Evolutionary conservation across 2,113 vertebrate species (phyloP).

Genomic region (Azemiops feae): DNA sequence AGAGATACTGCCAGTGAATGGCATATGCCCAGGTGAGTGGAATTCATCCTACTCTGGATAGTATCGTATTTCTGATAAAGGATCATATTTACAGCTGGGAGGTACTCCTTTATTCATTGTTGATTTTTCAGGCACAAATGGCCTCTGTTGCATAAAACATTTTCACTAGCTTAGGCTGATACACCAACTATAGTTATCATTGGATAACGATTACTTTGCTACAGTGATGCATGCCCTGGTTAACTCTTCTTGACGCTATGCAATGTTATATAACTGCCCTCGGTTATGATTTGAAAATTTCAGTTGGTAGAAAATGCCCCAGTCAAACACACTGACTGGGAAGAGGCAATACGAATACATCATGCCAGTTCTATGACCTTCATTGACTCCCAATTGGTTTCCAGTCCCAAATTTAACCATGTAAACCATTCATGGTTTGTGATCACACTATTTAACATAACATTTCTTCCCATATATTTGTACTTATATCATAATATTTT

Average conservation of each 20-base stretch:
- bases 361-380: not conserved
- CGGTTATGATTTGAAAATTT: not conserved
- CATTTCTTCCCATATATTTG: not conserved
- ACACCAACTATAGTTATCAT: not conserved
- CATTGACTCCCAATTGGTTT: not conserved
- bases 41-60: not conserved
- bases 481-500: not conserved
- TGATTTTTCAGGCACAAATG: not conserved
- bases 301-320: not conserved
- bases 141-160: not conserved
- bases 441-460: not conserved
- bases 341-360: not conserved
- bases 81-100: not conserved
- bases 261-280: not conserved
- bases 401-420: not conserved
- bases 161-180: not conserved
- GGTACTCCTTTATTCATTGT: not conserved
- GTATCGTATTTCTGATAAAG: not conserved
- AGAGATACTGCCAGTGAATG: not conserved
- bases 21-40: not conserved
- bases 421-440: not conserved
- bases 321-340: not conserved
- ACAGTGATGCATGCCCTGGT: not conserved
- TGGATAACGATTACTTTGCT: not conserved
- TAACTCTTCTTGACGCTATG: not conserved